A percentile compares a stretch with the other conserved stretches of the same genome.
Evolutionary conservation across 2,113 vertebrate species (phyloP).

Genomic region (Neoarius graeffei): DNA sequence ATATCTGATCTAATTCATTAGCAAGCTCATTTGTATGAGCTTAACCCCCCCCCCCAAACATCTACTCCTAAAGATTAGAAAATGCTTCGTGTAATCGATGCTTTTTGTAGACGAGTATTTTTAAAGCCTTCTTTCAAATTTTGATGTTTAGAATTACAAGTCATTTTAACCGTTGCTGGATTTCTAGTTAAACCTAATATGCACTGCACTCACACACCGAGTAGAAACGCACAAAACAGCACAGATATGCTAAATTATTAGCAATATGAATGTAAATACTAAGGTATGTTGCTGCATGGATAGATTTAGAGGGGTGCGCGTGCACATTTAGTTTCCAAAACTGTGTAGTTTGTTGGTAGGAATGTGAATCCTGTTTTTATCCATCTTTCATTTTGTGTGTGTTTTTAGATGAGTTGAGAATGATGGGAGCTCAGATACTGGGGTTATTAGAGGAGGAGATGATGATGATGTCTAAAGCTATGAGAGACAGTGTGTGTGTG

Average conservation of each 20-base stretch:
- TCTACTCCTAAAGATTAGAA: background rate
- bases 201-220: background rate
- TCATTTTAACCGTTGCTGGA: background rate
- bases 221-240: constrained; percentile 41
- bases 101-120: background rate
- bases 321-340: background rate
- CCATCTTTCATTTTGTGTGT: background rate
- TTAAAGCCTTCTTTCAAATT: background rate
- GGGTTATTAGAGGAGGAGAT: background rate
- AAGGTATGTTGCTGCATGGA: constrained; percentile 8
- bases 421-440: background rate
- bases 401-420: background rate
- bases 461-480: background rate
- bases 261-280: constrained; percentile 56
- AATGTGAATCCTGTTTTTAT: background rate
- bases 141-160: too few species aligned
- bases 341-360: background rate
- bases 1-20: too few species aligned
- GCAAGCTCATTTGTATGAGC: too few species aligned
- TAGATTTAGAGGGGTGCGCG: background rate
- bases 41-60: too few species aligned
- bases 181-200: background rate
- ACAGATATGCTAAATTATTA: constrained; percentile 56
- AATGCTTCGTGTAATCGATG: background rate
- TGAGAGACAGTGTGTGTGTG: background rate